These are phyloP conservation scores for Apoda limacodes DNA, from an alignment of 2,888 invertebrate genomes.

Conservation along the genomic window DNA sequence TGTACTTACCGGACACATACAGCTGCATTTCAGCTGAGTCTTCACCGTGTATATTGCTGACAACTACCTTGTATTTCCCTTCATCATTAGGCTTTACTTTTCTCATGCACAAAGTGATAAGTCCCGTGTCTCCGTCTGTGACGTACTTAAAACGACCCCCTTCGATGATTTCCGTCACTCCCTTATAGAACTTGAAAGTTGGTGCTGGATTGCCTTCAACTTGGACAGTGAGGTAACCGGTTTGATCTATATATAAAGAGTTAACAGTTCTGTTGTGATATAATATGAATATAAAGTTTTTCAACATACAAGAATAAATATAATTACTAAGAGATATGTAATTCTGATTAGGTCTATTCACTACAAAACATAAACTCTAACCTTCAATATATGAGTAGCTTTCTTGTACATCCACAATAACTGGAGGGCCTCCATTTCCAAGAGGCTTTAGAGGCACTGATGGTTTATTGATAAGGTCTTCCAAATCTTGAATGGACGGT, in stretches of 20 bases:
- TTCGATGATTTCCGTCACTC: conserved; percentile 92
- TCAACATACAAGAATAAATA: too few relatives aligned
- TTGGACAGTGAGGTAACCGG: conserved; percentile 91
- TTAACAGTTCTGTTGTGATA: too few relatives aligned
- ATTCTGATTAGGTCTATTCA: too few relatives aligned
- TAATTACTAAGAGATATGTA: too few relatives aligned
- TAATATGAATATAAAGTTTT: too few relatives aligned
- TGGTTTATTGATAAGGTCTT: conserved; percentile 90
- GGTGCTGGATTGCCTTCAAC: conserved; percentile 96
- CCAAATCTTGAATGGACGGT: conserved; percentile 90
- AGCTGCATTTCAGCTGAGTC: conserved; percentile 96
- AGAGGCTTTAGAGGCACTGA: conserved; percentile 87
- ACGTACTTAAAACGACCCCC: conserved; percentile 95
- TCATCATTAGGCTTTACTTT: conserved; percentile 98
- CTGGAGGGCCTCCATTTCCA: conserved; percentile 87
- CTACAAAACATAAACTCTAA: too few relatives aligned
- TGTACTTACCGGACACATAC: conserved; percentile 94
- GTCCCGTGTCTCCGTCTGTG: conserved; percentile 93
- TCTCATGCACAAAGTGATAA: conserved; percentile 93
- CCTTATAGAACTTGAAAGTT: conserved; percentile 95
- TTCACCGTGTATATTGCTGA: conserved; percentile 94
- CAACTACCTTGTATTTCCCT: conserved; percentile 92
- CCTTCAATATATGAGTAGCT: conserved; percentile 98
- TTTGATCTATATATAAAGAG: conserved; percentile 75
- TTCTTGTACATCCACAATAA: conserved; percentile 92